phyloP scores from a whole-genome alignment of 2,797 vertebrate species.

The Sciurus carolinensis region DNA sequence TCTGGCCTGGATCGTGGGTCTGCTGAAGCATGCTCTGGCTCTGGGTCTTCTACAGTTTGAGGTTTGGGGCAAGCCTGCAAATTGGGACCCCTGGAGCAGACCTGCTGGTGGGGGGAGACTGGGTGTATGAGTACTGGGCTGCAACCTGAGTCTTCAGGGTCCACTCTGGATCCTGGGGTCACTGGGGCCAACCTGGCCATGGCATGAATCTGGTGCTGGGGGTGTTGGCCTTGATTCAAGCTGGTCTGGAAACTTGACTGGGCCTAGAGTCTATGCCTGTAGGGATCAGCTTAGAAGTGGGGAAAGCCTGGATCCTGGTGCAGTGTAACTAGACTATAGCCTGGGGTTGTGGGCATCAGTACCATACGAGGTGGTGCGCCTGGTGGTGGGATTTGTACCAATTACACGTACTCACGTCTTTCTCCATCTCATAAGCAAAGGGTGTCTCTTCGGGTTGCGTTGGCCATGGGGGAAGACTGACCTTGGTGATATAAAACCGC shows the following conservation, averaged over 20 bases:
- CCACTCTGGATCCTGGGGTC: background rate
- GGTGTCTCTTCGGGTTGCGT: background rate
- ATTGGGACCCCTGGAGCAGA: background rate
- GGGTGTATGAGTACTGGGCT: background rate
- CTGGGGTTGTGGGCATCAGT: background rate
- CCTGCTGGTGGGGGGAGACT: background rate
- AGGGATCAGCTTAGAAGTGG: background rate
- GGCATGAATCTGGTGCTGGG: background rate
- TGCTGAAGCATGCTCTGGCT: background rate
- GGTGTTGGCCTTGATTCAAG: background rate
- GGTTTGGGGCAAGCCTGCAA: too few species aligned
- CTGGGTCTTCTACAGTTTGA: background rate
- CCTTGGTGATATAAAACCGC: background rate
- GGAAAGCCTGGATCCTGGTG: too few species aligned
- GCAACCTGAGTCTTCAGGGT: background rate
- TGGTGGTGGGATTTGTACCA: background rate
- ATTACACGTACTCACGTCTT: background rate
- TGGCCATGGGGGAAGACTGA: fast-evolving
- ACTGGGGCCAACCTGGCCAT: too few species aligned
- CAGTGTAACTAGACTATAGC: background rate
- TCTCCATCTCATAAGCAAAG: background rate
- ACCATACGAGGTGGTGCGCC: fast-evolving
- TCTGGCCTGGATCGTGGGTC: background rate
- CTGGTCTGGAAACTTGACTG: background rate
- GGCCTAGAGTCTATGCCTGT: fast-evolving